phyloP scores from a whole-genome alignment of 2,888 invertebrate genomes.

The Hirtodrosophila cameraria region DNA sequence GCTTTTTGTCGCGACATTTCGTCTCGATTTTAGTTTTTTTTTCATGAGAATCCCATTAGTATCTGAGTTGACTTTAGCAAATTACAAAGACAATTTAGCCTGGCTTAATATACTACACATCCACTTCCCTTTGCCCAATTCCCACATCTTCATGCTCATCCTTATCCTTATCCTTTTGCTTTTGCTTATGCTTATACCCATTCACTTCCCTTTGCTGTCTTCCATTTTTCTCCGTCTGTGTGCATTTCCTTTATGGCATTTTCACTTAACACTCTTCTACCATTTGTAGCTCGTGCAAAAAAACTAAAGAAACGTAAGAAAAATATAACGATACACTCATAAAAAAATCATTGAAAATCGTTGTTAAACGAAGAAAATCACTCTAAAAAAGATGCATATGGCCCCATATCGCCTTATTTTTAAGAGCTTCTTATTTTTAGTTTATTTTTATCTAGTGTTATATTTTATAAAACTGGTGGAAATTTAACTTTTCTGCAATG shows the following conservation, averaged over 20 bases:
- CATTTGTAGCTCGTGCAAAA: conserved; percentile 12
- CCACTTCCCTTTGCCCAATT: conserved; percentile 12
- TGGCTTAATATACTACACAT: conserved; percentile 43
- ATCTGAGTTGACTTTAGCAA: conserved; percentile 8
- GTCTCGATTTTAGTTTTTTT: conserved; percentile 4
- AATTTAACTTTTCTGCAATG: no score
- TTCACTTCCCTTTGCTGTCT: conserved; percentile 15
- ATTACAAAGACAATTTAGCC: conserved; percentile 35
- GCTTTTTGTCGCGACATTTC: not conserved
- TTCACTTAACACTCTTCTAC: conserved; percentile 44
- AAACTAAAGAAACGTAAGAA: conserved; percentile 24
- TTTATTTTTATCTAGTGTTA: no score
- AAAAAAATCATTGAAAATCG: no score
- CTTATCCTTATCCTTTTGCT: conserved; percentile 11
- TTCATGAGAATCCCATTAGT: conserved; percentile 52
- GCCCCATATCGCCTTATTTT: no score
- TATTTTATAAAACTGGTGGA: no score
- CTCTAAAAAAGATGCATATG: no score
- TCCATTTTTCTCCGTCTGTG: conserved; percentile 20
- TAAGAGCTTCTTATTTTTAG: no score
- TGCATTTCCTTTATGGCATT: conserved; percentile 65
- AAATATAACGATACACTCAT: no score
- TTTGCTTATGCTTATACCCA: conserved; percentile 7
- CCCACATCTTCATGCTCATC: not conserved
- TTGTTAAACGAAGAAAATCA: no score